Conservation (phyloP, 2,888 invertebrate genomes). For the Drosophila demipolita region DNA sequence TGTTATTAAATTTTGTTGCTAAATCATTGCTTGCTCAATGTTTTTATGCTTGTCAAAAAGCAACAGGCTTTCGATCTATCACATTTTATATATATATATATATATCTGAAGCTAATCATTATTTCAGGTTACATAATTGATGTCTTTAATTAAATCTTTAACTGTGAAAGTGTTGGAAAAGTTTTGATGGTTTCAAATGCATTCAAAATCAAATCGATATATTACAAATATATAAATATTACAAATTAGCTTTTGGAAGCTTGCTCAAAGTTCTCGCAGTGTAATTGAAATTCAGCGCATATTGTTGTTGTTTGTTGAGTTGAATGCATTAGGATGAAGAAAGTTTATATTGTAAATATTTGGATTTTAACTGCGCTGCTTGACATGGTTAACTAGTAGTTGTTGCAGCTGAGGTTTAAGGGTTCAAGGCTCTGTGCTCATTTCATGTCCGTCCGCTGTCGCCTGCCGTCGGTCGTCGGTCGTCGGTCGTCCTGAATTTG, state of each 20-base stretch:
- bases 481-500: constrained; percentile 29
- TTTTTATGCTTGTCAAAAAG: background rate
- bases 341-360: constrained; percentile 36
- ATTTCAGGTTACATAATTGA: background rate
- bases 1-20: background rate
- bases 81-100: background rate
- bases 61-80: background rate
- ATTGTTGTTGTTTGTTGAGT: background rate
- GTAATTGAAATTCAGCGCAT: background rate
- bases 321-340: constrained; percentile 38
- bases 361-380: constrained; percentile 49
- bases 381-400: constrained; percentile 54
- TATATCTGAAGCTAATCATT: background rate
- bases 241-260: background rate
- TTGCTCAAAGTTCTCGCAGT: background rate
- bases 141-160: background rate
- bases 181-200: background rate
- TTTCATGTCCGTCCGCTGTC: constrained; percentile 30
- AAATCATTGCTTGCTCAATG: background rate
- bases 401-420: constrained; percentile 49
- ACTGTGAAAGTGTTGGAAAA: background rate
- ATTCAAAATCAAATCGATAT: background rate
- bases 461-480: constrained; percentile 12
- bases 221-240: background rate
- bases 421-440: constrained; percentile 64